Percentiles rank a stretch among this genome's conserved stretches.
phyloP scores from a whole-genome alignment of 2,888 invertebrate species.

The Galeopsomyia nigrocyanea region DNA sequence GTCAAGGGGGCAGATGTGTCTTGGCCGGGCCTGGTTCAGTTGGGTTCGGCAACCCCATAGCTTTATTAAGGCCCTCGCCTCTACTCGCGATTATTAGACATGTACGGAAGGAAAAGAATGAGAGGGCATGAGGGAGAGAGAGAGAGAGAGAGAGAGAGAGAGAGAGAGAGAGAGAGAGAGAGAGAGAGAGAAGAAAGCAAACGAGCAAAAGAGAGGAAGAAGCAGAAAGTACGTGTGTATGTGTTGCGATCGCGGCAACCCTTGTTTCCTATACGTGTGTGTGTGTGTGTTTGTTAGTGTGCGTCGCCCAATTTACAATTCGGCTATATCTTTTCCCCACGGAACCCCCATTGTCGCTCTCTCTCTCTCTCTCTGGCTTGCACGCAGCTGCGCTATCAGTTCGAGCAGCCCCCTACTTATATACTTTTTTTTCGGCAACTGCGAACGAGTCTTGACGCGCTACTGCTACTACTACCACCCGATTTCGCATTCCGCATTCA shows the following conservation, averaged over 20 bases:
- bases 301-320: constrained; percentile 54
- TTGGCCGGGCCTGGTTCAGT: neutral
- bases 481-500: no score
- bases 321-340: constrained; percentile 27
- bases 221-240: no score
- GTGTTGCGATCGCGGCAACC: no score
- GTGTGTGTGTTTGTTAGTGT: no score
- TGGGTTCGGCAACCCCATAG: constrained; percentile 51
- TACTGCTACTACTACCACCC: no score
- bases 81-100: neutral
- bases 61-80: constrained; percentile 4
- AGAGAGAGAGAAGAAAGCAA: neutral
- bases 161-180: constrained; percentile 23
- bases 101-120: neutral
- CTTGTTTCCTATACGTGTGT: no score
- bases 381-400: constrained; percentile 24
- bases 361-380: constrained; percentile 10
- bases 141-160: neutral
- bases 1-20: constrained; percentile 39
- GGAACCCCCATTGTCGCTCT: neutral
- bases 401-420: no score
- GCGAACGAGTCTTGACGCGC: no score
- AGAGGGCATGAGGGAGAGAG: constrained; percentile 5
- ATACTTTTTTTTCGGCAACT: neutral
- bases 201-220: no score